These are phyloP conservation scores for Amphipoea oculea DNA, from an alignment of 2,888 invertebrate species.

Conservation along the genomic window DNA sequence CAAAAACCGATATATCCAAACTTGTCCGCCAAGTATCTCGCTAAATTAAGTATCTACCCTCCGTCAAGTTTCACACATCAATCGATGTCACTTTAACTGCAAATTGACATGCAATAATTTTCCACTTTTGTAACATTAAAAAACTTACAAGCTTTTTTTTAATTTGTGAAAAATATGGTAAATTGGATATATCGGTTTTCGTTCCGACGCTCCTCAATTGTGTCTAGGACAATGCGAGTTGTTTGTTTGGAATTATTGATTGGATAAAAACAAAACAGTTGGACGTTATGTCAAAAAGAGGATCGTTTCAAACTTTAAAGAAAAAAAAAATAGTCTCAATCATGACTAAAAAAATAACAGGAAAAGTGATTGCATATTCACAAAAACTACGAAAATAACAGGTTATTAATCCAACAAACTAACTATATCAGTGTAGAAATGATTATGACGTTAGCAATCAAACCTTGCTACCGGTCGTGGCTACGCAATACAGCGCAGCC, in stretches of 20 bases:
- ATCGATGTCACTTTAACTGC: too few species aligned
- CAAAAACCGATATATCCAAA: too few species aligned
- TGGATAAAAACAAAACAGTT: not conserved
- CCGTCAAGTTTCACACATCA: too few species aligned
- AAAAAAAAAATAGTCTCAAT: not conserved
- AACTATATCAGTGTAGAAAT: constrained; percentile 14
- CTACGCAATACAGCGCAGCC: constrained; percentile 40
- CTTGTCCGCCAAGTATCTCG: too few species aligned
- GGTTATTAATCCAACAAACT: not conserved
- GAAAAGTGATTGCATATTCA: not conserved
- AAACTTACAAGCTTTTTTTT: too few species aligned
- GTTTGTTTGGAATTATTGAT: not conserved
- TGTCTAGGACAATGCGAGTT: not conserved
- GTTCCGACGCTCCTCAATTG: too few species aligned
- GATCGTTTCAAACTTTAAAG: not conserved
- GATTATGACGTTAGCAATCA: constrained; percentile 31
- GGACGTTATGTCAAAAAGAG: not conserved
- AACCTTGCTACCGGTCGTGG: constrained; percentile 24
- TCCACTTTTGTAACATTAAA: too few species aligned
- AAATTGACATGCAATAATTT: too few species aligned
- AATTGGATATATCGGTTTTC: too few species aligned
- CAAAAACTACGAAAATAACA: constrained; percentile 16
- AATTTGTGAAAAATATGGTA: too few species aligned
- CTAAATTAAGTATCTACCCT: too few species aligned
- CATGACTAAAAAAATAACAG: not conserved